These are phyloP conservation scores for Protosalanx chinensis DNA, from an alignment of 2,797 vertebrate species.

Conservation along the genomic window DNA sequence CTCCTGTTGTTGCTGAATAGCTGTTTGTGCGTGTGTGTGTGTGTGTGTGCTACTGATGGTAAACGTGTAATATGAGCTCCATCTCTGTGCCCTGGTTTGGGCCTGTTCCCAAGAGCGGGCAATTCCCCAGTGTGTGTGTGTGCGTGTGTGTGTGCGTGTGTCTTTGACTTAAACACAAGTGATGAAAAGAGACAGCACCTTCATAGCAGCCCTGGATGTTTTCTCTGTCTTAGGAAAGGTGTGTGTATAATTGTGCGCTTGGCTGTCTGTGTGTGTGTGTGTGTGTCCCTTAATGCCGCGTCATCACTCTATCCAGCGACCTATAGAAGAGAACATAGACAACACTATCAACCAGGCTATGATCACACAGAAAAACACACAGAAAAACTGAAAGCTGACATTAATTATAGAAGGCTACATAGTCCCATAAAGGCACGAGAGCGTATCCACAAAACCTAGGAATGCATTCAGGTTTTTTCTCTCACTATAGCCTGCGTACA, in stretches of 20 bases:
- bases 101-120: constrained; percentile 63
- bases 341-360: constrained; percentile 70
- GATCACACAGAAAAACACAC: constrained; percentile 1
- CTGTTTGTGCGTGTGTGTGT: constrained; percentile 20
- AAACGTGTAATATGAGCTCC: constrained; percentile 57
- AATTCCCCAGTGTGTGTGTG: constrained; percentile 53
- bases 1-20: not conserved
- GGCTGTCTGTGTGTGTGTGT: constrained; percentile 31
- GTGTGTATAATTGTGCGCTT: constrained; percentile 46
- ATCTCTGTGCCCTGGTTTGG: constrained; percentile 70
- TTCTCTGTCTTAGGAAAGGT: constrained; percentile 59
- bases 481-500: not conserved
- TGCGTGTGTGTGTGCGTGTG: constrained; percentile 16
- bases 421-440: not conserved
- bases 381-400: not conserved
- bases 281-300: constrained; percentile 64
- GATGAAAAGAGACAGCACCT: constrained; percentile 66
- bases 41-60: constrained; percentile 53
- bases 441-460: not conserved
- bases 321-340: constrained; percentile 71
- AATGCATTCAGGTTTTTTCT: not conserved
- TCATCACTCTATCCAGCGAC: constrained; percentile 72
- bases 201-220: constrained; percentile 57
- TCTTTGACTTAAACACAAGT: constrained; percentile 62
- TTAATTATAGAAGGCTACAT: not conserved